Percentiles rank a stretch among this genome's conserved stretches.
Evolutionary conservation across 2,113 vertebrate species (phyloP).

Genomic region (Ctenomys sociabilis): DNA sequence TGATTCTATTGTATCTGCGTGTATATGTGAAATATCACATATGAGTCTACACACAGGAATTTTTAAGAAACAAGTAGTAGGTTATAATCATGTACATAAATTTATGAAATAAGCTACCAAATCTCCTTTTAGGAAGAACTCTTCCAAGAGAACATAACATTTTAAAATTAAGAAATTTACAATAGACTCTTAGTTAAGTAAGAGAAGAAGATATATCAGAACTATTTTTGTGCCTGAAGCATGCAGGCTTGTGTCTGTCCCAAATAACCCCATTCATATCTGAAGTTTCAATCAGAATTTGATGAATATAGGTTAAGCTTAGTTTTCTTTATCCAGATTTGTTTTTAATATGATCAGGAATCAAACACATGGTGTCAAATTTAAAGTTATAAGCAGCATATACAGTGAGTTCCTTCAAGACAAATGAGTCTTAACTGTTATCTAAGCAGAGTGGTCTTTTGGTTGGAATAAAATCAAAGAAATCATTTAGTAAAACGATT

Average conservation of each 20-base stretch:
- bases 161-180: background rate
- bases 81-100: background rate
- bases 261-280: background rate
- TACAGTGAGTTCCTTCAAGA: constrained; percentile 47
- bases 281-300: background rate
- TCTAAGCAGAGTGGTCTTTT: constrained; percentile 49
- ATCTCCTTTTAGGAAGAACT: background rate
- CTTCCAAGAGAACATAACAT: background rate
- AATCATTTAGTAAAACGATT: constrained; percentile 57
- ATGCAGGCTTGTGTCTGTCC: background rate
- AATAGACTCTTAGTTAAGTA: background rate
- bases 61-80: background rate
- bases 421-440: background rate
- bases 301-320: background rate
- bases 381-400: background rate
- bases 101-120: background rate
- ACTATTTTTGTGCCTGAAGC: background rate
- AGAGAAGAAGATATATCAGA: background rate
- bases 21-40: background rate
- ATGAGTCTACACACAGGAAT: background rate
- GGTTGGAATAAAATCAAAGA: constrained; percentile 8
- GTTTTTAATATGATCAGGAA: background rate
- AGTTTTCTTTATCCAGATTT: background rate
- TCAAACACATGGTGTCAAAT: constrained; percentile 5
- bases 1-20: background rate